Evolutionary conservation across 2,888 invertebrate genomes (phyloP).

Genomic region (Melangyna quadrimaculata): DNA sequence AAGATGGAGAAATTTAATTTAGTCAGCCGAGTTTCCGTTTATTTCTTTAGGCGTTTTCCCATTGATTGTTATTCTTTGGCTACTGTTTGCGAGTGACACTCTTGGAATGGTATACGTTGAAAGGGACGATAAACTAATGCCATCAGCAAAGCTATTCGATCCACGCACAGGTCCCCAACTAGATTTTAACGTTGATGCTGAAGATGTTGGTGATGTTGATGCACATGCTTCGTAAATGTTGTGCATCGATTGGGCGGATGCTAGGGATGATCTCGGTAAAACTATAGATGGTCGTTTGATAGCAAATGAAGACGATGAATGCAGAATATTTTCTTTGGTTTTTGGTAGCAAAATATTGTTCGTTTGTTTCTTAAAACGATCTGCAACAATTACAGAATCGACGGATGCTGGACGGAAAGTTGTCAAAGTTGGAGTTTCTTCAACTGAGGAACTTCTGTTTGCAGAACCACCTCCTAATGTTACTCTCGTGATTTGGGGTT

Average conservation of each 20-base stretch:
- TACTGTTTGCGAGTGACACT: constrained; percentile 55
- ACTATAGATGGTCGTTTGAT: constrained; percentile 78
- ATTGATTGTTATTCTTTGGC: constrained; percentile 51
- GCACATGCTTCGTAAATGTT: constrained; percentile 76
- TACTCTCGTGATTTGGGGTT: constrained; percentile 46
- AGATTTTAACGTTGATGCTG: constrained; percentile 21
- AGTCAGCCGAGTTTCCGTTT: constrained; percentile 73
- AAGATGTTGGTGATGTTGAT: constrained; percentile 57
- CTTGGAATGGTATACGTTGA: constrained; percentile 68
- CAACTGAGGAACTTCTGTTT: constrained; percentile 39
- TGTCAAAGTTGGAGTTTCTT: constrained; percentile 31
- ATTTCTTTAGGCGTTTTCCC: constrained; percentile 36
- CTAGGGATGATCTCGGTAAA: constrained; percentile 74
- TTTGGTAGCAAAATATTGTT: constrained; percentile 32
- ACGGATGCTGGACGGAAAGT: constrained; percentile 62
- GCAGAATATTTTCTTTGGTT: constrained; percentile 73
- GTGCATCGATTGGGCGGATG: constrained; percentile 77
- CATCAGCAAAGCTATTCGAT: constrained; percentile 80
- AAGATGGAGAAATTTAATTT: constrained; percentile 41
- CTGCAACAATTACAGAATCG: constrained; percentile 42
- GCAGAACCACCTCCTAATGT: constrained; percentile 31
- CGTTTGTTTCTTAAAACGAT: constrained; percentile 64
- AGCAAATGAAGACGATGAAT: constrained; percentile 79
- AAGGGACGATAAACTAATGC: constrained; percentile 41
- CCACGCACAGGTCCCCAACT: constrained; percentile 82